phyloP scores from a whole-genome alignment of 2,888 invertebrate genomes.

The Danaus chrysippus region DNA sequence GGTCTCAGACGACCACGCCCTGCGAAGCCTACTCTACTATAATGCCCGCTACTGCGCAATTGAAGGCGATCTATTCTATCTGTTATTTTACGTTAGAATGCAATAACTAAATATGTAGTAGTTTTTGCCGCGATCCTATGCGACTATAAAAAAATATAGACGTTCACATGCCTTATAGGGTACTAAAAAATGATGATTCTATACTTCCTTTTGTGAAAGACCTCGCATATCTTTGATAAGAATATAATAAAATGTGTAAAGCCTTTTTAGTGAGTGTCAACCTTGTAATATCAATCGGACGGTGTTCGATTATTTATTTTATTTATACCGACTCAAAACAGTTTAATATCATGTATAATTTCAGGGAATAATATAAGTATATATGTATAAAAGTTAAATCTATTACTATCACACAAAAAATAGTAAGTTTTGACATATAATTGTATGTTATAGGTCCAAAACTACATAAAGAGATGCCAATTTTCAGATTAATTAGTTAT shows the following conservation, averaged over 20 bases:
- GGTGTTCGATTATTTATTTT: neutral
- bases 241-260: slow-evolving; percentile 17
- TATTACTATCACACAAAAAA: too few species aligned
- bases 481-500: too few species aligned
- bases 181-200: slow-evolving; percentile 21
- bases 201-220: slow-evolving; percentile 18
- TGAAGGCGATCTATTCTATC: slow-evolving; percentile 37
- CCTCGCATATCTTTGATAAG: slow-evolving; percentile 22
- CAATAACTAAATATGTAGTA: slow-evolving; percentile 36
- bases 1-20: slow-evolving; percentile 67
- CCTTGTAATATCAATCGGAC: slow-evolving; percentile 3
- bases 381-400: too few species aligned
- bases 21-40: slow-evolving; percentile 55
- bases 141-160: slow-evolving; percentile 16
- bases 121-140: slow-evolving; percentile 31
- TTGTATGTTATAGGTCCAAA: too few species aligned
- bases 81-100: slow-evolving; percentile 38
- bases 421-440: too few species aligned
- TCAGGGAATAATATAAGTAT: too few species aligned
- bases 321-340: too few species aligned
- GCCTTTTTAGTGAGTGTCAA: slow-evolving; percentile 9
- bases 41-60: slow-evolving; percentile 48
- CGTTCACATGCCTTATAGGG: slow-evolving; percentile 12
- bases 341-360: too few species aligned
- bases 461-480: too few species aligned